These are phyloP conservation scores for Pachydiplax longipennis DNA, from an alignment of 2,888 invertebrate species.

Conservation along the genomic window DNA sequence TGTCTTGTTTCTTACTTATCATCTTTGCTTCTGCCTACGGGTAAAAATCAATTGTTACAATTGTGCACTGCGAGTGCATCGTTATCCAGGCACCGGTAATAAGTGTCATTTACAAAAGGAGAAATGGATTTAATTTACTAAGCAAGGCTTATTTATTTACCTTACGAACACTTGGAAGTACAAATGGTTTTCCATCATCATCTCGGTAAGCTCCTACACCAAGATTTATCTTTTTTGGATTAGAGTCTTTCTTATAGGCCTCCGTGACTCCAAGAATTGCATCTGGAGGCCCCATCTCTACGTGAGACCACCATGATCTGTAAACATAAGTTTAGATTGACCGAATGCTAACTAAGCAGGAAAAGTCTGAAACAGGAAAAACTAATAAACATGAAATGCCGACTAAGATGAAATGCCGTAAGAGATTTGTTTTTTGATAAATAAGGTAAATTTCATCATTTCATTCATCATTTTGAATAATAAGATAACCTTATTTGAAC, in stretches of 20 bases:
- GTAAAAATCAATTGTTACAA: slow-evolving; percentile 34
- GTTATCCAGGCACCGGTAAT: too few species aligned
- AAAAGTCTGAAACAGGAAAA: too few species aligned
- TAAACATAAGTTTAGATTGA: not conserved
- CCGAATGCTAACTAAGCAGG: too few species aligned
- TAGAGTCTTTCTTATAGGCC: slow-evolving; percentile 88
- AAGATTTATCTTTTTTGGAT: slow-evolving; percentile 95
- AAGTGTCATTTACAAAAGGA: not conserved
- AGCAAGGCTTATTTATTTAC: slow-evolving; percentile 57
- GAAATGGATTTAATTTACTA: not conserved
- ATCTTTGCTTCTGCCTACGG: slow-evolving; percentile 84
- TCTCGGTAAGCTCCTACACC: slow-evolving; percentile 97
- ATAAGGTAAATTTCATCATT: too few species aligned
- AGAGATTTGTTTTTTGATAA: too few species aligned
- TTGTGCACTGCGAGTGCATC: too few species aligned
- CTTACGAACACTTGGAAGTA: slow-evolving; percentile 86
- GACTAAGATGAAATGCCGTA: too few species aligned
- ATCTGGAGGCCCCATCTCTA: slow-evolving; percentile 97
- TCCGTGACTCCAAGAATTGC: slow-evolving; percentile 97
- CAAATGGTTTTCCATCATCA: slow-evolving; percentile 95
- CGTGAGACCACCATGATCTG: slow-evolving; percentile 87
- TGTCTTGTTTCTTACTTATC: slow-evolving; percentile 74
- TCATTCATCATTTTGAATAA: too few species aligned
- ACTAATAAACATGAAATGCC: too few species aligned
- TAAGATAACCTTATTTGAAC: too few species aligned